These are phyloP conservation scores for Alouatta palliata DNA, from an alignment of 2,113 vertebrate species.

Conservation along the genomic window DNA sequence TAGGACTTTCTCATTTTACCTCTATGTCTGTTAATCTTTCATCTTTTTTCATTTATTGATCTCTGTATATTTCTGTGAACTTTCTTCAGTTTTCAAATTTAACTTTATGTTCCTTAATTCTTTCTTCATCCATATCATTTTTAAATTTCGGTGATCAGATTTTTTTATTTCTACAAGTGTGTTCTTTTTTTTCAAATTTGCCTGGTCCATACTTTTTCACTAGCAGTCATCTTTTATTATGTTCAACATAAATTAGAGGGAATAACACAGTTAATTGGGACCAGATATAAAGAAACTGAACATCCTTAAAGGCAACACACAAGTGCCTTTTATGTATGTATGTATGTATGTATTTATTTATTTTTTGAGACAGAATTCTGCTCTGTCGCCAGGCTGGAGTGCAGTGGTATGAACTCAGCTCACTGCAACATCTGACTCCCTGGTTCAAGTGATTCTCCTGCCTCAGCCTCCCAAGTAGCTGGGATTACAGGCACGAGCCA, in stretches of 20 bases:
- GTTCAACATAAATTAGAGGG: background rate
- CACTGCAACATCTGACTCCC: too few species aligned
- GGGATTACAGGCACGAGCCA: too few species aligned
- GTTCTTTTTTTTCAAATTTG: background rate
- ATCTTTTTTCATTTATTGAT: background rate
- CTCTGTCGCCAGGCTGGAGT: too few species aligned
- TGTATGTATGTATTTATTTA: too few species aligned
- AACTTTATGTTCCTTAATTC: conserved; percentile 16
- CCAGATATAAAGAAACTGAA: conserved; percentile 31
- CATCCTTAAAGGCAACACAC: too few species aligned
- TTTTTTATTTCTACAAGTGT: background rate
- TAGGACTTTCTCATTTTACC: background rate
- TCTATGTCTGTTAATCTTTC: background rate
- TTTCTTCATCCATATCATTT: background rate
- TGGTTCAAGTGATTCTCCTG: too few species aligned
- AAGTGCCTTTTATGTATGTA: too few species aligned
- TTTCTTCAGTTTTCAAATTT: conserved; percentile 19
- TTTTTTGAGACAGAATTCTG: too few species aligned
- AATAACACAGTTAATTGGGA: background rate
- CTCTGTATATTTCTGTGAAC: background rate
- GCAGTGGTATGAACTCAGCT: too few species aligned
- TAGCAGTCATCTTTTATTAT: background rate
- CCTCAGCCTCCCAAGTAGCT: too few species aligned
- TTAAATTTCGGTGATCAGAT: background rate
- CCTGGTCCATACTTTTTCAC: background rate